Percentiles rank a stretch among this genome's conserved stretches.
These are phyloP conservation scores for Notothenia rossii DNA, from an alignment of 2,113 vertebrate species.

Conservation along the genomic window DNA sequence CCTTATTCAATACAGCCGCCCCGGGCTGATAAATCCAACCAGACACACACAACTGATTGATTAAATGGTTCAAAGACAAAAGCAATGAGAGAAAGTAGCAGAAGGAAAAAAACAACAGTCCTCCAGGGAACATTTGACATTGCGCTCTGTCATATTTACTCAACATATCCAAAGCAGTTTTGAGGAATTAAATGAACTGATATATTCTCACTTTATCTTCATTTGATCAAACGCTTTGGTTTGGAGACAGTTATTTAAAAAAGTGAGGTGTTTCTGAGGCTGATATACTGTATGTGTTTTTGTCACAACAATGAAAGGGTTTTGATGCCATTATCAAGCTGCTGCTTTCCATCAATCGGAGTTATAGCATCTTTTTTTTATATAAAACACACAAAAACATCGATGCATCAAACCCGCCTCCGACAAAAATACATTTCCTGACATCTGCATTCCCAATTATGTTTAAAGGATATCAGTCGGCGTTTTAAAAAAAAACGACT, in stretches of 20 bases:
- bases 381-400: neutral
- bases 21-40: constrained; percentile 38
- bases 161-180: constrained; percentile 26
- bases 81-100: constrained; percentile 3
- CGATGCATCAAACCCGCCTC: no score
- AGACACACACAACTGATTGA: constrained; percentile 60
- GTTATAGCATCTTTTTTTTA: neutral
- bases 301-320: neutral
- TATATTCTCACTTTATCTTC: constrained; percentile 12
- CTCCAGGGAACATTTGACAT: neutral
- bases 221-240: neutral
- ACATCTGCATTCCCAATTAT: no score
- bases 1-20: constrained; percentile 48
- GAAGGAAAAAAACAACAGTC: neutral
- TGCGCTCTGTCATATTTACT: constrained; percentile 18
- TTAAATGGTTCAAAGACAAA: constrained; percentile 59
- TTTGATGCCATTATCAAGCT: neutral
- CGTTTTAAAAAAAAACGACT: no score
- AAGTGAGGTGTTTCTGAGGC: neutral
- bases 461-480: no score
- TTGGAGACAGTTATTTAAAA: constrained; percentile 7
- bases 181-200: constrained; percentile 6
- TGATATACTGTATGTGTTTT: constrained; percentile 25
- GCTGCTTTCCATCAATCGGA: neutral
- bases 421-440: no score